These are phyloP conservation scores for Panurus biarmicus DNA, from an alignment of 2,113 vertebrate genomes.

Conservation along the genomic window DNA sequence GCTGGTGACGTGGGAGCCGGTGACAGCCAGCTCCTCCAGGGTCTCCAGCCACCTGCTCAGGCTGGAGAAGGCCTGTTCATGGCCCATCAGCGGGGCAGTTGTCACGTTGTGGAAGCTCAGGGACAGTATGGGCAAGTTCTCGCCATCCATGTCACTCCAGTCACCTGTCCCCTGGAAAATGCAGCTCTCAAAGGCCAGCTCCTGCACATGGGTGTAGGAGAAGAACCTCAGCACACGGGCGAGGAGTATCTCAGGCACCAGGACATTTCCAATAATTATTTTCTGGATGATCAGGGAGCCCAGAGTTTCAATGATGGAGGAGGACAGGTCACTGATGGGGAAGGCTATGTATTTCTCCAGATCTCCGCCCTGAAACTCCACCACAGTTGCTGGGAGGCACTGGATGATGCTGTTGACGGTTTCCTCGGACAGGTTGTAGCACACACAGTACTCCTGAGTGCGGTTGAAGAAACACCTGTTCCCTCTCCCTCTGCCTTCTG, in stretches of 20 bases:
- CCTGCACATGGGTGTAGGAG: conserved; percentile 41
- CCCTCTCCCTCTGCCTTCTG: background rate
- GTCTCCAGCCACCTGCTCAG: conserved; percentile 55
- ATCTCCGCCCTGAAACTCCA: conserved; percentile 63
- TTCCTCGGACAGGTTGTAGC: conserved; percentile 49
- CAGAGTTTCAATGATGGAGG: background rate
- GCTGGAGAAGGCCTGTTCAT: background rate
- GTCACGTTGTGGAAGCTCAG: conserved; percentile 58
- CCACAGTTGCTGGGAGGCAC: conserved; percentile 30
- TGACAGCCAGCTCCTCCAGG: conserved; percentile 55
- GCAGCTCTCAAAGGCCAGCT: conserved; percentile 63
- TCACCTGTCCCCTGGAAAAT: background rate
- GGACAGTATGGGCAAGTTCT: background rate
- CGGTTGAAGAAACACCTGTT: conserved; percentile 18
- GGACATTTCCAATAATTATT: conserved; percentile 30
- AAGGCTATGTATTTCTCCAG: background rate
- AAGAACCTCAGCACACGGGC: conserved; percentile 33
- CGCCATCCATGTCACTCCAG: background rate
- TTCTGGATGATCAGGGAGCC: background rate
- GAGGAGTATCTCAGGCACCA: conserved; percentile 56
- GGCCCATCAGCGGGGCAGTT: background rate
- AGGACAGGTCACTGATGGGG: background rate
- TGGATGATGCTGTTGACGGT: background rate
- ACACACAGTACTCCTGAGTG: conserved; percentile 45
- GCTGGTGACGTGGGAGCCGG: background rate